phyloP scores from a whole-genome alignment of 2,888 invertebrate genomes.

The Tolmerus cingulatus region DNA sequence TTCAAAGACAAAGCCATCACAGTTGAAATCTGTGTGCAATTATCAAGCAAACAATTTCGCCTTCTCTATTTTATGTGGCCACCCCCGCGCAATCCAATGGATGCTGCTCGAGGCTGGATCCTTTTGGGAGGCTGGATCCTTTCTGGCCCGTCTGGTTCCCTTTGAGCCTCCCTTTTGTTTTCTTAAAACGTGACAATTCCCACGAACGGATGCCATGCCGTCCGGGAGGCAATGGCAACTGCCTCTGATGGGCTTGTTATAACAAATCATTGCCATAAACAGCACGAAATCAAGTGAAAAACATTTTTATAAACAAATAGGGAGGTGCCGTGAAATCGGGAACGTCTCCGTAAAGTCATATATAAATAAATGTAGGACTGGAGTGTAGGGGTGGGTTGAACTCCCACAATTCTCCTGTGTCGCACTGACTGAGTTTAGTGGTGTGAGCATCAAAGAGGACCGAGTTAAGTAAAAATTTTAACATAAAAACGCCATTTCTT shows the following conservation, averaged over 20 bases:
- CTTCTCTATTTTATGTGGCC: background rate
- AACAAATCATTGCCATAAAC: background rate
- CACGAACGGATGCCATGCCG: background rate
- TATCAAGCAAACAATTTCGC: background rate
- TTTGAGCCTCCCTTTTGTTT: background rate
- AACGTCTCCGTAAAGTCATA: background rate
- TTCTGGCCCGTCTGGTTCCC: background rate
- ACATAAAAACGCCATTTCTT: slow-evolving; percentile 36
- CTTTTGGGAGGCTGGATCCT: background rate
- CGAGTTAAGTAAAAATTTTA: slow-evolving; percentile 35
- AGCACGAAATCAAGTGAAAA: background rate
- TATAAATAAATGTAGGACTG: background rate
- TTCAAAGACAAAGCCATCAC: background rate
- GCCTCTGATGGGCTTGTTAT: background rate
- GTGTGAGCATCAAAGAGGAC: slow-evolving; percentile 15
- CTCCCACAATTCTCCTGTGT: background rate
- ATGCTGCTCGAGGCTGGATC: background rate
- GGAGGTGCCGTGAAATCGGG: background rate
- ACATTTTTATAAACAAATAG: background rate
- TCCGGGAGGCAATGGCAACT: background rate
- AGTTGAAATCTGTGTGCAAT: background rate
- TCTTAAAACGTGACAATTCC: background rate
- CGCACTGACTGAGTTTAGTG: background rate
- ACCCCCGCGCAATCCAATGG: background rate
- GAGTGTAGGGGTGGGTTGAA: background rate